Conservation (phyloP, 2,888 invertebrate species). For the Heliconius hortense region DNA sequence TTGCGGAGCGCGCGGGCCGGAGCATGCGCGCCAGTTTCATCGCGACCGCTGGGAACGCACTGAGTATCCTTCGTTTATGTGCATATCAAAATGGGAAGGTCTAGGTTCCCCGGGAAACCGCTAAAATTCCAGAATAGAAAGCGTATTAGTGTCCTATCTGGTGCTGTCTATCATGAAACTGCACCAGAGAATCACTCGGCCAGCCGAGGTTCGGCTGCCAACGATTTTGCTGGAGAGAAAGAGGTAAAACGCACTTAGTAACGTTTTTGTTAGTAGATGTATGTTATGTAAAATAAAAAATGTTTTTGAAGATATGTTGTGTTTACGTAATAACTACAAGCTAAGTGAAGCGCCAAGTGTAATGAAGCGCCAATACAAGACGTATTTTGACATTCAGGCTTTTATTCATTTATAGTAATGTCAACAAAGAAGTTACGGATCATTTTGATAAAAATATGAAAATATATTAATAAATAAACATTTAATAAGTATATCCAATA, state of each 20-base stretch:
- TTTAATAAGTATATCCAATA: background rate
- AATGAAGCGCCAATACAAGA: constrained; percentile 46
- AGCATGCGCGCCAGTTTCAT: constrained; percentile 81
- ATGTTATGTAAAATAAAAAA: constrained; percentile 52
- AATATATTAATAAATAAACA: background rate
- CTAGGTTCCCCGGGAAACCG: constrained; percentile 94
- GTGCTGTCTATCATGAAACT: constrained; percentile 80
- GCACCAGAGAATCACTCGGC: constrained; percentile 72
- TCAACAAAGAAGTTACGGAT: constrained; percentile 58
- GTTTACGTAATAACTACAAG: constrained; percentile 77
- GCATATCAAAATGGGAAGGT: constrained; percentile 87
- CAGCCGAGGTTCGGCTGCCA: constrained; percentile 70
- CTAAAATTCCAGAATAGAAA: constrained; percentile 93
- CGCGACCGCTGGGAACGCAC: constrained; percentile 76
- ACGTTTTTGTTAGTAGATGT: constrained; percentile 48
- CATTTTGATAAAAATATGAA: background rate
- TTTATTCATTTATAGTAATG: constrained; percentile 55
- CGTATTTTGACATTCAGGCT: constrained; percentile 65
- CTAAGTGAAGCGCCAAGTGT: constrained; percentile 59
- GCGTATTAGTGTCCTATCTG: constrained; percentile 90
- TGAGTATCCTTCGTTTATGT: constrained; percentile 81
- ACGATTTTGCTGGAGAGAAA: constrained; percentile 78
- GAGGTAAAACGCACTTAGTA: constrained; percentile 68
- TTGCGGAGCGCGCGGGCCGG: constrained; percentile 79
- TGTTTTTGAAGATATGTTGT: constrained; percentile 60